Evolutionary conservation across 2,113 vertebrate species (phyloP).

Genomic region (Epinephelus cyanopodus): DNA sequence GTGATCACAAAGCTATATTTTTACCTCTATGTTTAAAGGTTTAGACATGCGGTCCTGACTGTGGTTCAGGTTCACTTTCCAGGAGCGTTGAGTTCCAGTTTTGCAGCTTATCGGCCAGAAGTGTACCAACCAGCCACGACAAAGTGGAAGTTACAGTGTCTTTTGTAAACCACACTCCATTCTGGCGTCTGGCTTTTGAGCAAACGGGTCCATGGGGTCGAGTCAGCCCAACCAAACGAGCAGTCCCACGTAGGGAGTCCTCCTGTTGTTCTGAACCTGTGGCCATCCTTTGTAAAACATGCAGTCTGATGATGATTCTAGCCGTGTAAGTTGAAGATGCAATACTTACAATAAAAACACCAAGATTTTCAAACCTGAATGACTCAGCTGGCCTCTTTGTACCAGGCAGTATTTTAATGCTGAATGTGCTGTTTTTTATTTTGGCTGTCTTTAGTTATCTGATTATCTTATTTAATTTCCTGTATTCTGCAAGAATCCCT

Average conservation of each 20-base stretch:
- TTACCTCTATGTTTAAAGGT: conserved; percentile 52
- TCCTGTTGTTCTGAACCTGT: conserved; percentile 76
- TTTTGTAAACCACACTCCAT: conserved; percentile 40
- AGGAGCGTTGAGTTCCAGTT: conserved; percentile 23
- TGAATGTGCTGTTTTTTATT: not conserved
- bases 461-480: too few species aligned
- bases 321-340: conserved; percentile 82
- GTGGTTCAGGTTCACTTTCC: conserved; percentile 34
- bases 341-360: conserved; percentile 86
- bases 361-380: conserved; percentile 80
- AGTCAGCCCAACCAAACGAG: conserved; percentile 54
- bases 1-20: conserved; percentile 61
- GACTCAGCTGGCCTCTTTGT: conserved; percentile 15
- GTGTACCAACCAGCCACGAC: conserved; percentile 18
- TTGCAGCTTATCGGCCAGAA: conserved; percentile 42
- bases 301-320: conserved; percentile 81
- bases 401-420: not conserved
- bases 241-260: conserved; percentile 56
- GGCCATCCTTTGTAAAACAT: conserved; percentile 83
- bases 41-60: conserved; percentile 26
- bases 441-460: too few species aligned
- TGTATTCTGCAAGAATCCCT: not conserved
- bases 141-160: conserved; percentile 34
- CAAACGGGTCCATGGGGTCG: conserved; percentile 43
- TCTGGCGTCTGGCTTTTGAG: conserved; percentile 33